Base-by-base conservation (phyloP, 2,888 invertebrate genomes). In the Deilephila porcellus region DNA sequence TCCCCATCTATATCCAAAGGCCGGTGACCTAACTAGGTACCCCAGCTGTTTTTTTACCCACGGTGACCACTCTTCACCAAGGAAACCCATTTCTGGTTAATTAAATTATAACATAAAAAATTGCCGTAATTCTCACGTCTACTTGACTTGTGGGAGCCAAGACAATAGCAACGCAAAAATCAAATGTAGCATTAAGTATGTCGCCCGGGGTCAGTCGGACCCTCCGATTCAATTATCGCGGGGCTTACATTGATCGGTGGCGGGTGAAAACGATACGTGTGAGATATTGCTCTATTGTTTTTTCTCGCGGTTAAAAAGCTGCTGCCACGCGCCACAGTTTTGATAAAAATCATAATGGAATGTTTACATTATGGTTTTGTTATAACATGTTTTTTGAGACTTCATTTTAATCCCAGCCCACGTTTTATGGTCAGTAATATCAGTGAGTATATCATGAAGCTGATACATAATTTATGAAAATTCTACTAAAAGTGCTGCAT, bases 251-350 rank as follows among this genome's bases (percentile, higher is more conserved):
- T 89, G 89, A 90, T 90, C 92, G 88, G 90, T 89, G 87, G 84
- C 84, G 89, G 91, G 91, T 94, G 95, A 91, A 95, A 95, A 87
- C 86, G 95, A 95, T 95, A 95, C 94, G 93, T 93, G 95, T 95
- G 95, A 93, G 95, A 95, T 92, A 94, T 93, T 91, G 90, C 89
- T 90, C 89, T 91, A 93, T 95, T 95, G 94, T 95, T 95, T 95
- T 95, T 95, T 95, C 95, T 95, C 95, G 93, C 88, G 91, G 90
- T 87, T 91, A 93, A 94, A 94, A 93, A 93, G 90, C 85, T 84
- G 78, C 76, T 71, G 85, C 80, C 91, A 89, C 92, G 90, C 89
- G 90, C 83, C 86, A 76, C 74, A 79, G 84, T 89, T 89, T 90
- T 73, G 64, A 73, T 73, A 73, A 72, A 53, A 20, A 67, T 67